A percentile compares a stretch with the other conserved stretches of the same genome.
These are phyloP conservation scores for Thaumatotibia leucotreta DNA, from an alignment of 1,140 invertebrate genomes.

Conservation along the genomic window DNA sequence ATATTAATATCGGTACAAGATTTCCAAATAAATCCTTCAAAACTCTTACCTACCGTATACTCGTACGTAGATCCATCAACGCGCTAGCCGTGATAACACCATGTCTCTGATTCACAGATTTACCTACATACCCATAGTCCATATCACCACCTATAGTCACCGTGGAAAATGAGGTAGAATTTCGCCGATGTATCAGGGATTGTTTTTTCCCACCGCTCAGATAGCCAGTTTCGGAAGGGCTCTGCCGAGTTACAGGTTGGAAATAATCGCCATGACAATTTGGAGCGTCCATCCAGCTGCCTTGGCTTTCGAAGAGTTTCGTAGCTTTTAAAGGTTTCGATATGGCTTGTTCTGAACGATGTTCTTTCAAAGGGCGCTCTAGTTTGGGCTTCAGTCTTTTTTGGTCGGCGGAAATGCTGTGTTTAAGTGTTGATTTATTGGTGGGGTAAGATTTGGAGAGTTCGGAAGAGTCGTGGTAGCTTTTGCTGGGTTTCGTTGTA, in stretches of 20 bases:
- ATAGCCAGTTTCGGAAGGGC: slow-evolving; percentile 34
- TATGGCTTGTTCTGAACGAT: slow-evolving; percentile 46
- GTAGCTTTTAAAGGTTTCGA: slow-evolving; percentile 49
- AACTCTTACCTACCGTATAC: slow-evolving; percentile 48
- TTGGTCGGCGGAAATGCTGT: slow-evolving; percentile 54
- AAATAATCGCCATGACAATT: slow-evolving; percentile 54
- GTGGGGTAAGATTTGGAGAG: slow-evolving; percentile 20
- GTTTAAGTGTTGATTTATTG: slow-evolving; percentile 35
- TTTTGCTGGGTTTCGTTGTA: slow-evolving; percentile 47
- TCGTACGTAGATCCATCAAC: slow-evolving; percentile 65
- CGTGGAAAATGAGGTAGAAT: slow-evolving; percentile 61
- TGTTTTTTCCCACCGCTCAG: slow-evolving; percentile 42
- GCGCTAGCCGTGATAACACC: slow-evolving; percentile 70
- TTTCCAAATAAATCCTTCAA: not conserved
- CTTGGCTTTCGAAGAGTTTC: slow-evolving; percentile 37
- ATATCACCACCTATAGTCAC: slow-evolving; percentile 55
- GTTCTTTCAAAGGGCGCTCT: slow-evolving; percentile 49
- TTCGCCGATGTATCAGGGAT: slow-evolving; percentile 46
- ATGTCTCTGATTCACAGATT: slow-evolving; percentile 39
- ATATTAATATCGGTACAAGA: slow-evolving; percentile 17
- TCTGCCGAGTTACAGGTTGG: slow-evolving; percentile 39
- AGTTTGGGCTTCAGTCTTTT: slow-evolving; percentile 43
- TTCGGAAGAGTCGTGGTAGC: slow-evolving; percentile 47
- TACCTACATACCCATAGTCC: slow-evolving; percentile 29
- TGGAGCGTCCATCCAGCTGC: slow-evolving; percentile 38